Conservation (phyloP, 2,888 invertebrate species). For the Automeris io region DNA sequence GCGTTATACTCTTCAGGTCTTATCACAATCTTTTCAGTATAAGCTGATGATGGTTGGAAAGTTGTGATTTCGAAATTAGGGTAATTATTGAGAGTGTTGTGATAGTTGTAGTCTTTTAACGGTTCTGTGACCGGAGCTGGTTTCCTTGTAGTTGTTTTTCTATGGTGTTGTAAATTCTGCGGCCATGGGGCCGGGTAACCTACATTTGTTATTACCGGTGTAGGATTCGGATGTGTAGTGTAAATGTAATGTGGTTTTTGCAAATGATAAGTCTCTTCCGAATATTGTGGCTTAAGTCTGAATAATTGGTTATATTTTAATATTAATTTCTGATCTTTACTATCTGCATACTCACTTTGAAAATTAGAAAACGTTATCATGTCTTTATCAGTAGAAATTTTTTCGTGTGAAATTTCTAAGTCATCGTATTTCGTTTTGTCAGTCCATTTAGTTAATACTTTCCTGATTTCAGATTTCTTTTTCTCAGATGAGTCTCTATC, state of each 20-base stretch:
- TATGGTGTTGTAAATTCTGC: constrained; percentile 20
- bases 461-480: constrained; percentile 53
- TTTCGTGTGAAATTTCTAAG: constrained; percentile 58
- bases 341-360: constrained; percentile 22
- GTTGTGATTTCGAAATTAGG: constrained; percentile 60
- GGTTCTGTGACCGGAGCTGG: constrained; percentile 47
- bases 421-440: constrained; percentile 65
- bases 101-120: constrained; percentile 41
- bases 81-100: constrained; percentile 42
- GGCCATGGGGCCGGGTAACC: constrained; percentile 58
- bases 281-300: constrained; percentile 37
- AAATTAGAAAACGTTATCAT: constrained; percentile 20
- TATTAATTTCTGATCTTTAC: constrained; percentile 24
- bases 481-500: constrained; percentile 14
- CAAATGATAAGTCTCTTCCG: constrained; percentile 39
- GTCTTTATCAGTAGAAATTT: constrained; percentile 28
- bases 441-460: constrained; percentile 73
- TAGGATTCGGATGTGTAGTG: constrained; percentile 44
- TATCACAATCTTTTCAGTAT: constrained; percentile 66
- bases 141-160: constrained; percentile 42
- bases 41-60: constrained; percentile 52
- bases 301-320: constrained; percentile 26
- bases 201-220: constrained; percentile 64
- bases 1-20: constrained; percentile 66
- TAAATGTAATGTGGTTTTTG: constrained; percentile 47